phyloP scores from a whole-genome alignment of 2,797 vertebrate species.

The Phyllotis vaccarum region DNA sequence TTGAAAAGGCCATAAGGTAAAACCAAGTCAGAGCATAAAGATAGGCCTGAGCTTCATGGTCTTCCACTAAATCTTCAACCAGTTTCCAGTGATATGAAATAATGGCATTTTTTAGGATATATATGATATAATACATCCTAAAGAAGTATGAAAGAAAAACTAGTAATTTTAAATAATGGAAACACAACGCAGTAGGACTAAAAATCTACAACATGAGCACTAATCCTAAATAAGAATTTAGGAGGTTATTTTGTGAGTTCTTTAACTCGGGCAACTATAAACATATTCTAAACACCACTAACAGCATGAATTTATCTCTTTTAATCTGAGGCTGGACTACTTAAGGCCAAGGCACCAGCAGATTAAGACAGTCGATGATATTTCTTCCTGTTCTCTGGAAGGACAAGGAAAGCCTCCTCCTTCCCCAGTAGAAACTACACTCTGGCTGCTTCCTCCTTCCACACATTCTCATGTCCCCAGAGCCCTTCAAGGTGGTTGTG shows the following conservation, averaged over 20 bases:
- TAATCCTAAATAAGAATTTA: background rate
- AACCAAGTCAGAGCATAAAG: background rate
- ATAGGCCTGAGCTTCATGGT: background rate
- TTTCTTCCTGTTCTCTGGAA: background rate
- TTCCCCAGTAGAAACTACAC: too few relatives aligned
- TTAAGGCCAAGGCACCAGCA: background rate
- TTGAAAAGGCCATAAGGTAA: background rate
- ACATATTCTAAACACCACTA: background rate
- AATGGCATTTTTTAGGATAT: too few relatives aligned
- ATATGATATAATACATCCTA: background rate
- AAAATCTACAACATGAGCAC: background rate
- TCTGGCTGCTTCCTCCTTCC: background rate
- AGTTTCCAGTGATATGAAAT: background rate
- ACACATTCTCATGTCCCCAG: background rate
- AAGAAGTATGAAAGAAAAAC: background rate
- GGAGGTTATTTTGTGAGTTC: too few relatives aligned
- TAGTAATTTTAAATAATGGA: background rate
- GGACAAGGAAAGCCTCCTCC: background rate
- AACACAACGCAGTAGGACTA: background rate
- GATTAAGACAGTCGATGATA: too few relatives aligned
- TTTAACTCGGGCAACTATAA: background rate
- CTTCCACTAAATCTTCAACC: background rate
- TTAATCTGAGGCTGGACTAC: background rate
- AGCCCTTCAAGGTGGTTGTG: background rate
- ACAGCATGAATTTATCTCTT: background rate